These are phyloP conservation scores for Tragulus kanchil DNA, from an alignment of 2,113 vertebrate genomes.

Conservation along the genomic window DNA sequence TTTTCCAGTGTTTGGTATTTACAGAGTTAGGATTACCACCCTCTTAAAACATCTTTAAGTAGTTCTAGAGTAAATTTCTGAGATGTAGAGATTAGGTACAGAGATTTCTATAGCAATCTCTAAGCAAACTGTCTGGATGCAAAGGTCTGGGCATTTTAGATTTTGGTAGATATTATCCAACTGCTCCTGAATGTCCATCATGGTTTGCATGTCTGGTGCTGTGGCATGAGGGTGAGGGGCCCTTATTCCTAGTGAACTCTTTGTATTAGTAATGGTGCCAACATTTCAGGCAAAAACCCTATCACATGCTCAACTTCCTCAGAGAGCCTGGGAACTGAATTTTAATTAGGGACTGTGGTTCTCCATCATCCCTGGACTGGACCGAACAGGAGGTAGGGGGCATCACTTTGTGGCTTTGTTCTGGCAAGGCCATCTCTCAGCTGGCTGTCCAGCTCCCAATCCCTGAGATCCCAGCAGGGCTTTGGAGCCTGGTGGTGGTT, in stretches of 20 bases:
- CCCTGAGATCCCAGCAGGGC: not conserved
- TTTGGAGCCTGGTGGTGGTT: fast-evolving
- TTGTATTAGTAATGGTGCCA: not conserved
- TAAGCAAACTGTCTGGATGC: not conserved
- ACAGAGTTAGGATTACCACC: not conserved
- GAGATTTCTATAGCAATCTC: not conserved
- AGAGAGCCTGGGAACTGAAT: not conserved
- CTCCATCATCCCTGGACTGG: not conserved
- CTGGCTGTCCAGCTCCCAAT: not conserved
- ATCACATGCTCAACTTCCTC: not conserved
- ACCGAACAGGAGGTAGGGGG: fast-evolving
- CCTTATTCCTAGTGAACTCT: not conserved
- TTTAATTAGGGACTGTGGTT: not conserved
- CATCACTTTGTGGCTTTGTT: not conserved
- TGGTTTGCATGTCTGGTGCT: not conserved
- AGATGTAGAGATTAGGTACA: not conserved
- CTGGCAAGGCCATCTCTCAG: not conserved
- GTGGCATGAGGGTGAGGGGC: not conserved
- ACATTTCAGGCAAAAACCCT: not conserved
- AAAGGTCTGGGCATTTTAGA: constrained; percentile 2
- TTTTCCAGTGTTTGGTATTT: not conserved
- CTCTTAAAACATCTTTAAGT: not conserved
- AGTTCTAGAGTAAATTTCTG: not conserved
- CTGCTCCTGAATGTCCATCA: not conserved
- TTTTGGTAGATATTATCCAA: not conserved